These are phyloP conservation scores for Drosophila mercatorum DNA, from an alignment of 2,888 invertebrate genomes.

Conservation along the genomic window DNA sequence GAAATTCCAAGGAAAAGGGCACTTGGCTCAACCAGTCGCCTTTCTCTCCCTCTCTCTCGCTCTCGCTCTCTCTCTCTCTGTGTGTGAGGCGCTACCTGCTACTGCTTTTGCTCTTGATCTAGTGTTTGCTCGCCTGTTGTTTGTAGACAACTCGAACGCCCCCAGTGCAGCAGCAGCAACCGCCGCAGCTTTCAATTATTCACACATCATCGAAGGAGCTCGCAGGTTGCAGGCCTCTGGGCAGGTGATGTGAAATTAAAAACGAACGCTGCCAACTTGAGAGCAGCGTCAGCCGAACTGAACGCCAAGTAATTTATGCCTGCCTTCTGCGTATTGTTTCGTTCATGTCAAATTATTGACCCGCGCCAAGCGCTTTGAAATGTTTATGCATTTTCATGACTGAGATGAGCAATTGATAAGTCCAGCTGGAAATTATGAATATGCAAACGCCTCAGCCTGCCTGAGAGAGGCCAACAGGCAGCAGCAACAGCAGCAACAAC, in stretches of 20 bases:
- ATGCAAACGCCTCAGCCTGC: slow-evolving; percentile 56
- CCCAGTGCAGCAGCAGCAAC: slow-evolving; percentile 23
- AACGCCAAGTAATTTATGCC: slow-evolving; percentile 25
- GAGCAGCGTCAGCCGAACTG: neutral
- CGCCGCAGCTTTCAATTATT: slow-evolving; percentile 66
- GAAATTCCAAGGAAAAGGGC: slow-evolving; percentile 58
- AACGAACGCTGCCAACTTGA: slow-evolving; percentile 11
- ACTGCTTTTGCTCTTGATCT: slow-evolving; percentile 55
- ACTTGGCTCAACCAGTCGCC: slow-evolving; percentile 39
- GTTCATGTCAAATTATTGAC: slow-evolving; percentile 84
- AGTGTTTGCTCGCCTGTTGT: slow-evolving; percentile 77
- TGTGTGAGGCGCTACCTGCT: slow-evolving; percentile 25
- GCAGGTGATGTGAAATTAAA: slow-evolving; percentile 21
- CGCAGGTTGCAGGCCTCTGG: neutral
- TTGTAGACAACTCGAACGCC: slow-evolving; percentile 54
- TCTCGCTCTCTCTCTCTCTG: neutral
- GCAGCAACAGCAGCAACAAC: slow-evolving; percentile 8
- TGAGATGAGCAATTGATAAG: slow-evolving; percentile 84
- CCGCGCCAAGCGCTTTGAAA: slow-evolving; percentile 79
- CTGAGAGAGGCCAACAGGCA: neutral
- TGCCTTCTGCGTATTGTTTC: slow-evolving; percentile 73
- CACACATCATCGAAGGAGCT: slow-evolving; percentile 56
- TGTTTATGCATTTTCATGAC: slow-evolving; percentile 84
- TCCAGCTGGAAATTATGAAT: slow-evolving; percentile 73
- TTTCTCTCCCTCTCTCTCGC: slow-evolving; percentile 25